These are phyloP conservation scores for Calameuta filiformis DNA, from an alignment of 2,888 invertebrate species.

Conservation along the genomic window DNA sequence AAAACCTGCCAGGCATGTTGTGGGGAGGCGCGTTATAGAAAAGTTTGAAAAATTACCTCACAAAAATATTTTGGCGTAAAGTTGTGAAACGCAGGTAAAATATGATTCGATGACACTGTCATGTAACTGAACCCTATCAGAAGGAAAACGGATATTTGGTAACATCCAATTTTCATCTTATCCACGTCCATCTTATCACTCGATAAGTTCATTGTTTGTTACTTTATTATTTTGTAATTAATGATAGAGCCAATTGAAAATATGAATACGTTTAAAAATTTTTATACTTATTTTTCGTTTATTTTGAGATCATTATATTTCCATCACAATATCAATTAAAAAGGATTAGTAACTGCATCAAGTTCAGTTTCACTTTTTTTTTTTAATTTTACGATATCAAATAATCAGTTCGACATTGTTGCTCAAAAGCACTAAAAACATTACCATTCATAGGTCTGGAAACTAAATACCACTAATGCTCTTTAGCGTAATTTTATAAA, in stretches of 20 bases:
- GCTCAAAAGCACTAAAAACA: neutral
- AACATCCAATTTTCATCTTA: slow-evolving; percentile 54
- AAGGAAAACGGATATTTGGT: slow-evolving; percentile 56
- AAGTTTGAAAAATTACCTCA: slow-evolving; percentile 48
- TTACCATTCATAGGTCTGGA: neutral
- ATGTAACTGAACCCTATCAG: slow-evolving; percentile 61
- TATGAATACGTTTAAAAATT: neutral
- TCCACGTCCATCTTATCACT: slow-evolving; percentile 48
- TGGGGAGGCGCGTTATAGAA: neutral
- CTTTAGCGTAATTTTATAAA: neutral
- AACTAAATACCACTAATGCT: neutral
- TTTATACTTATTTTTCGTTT: neutral
- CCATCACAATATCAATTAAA: neutral
- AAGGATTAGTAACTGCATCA: no score
- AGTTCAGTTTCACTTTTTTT: no score
- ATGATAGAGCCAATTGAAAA: neutral
- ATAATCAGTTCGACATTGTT: neutral
- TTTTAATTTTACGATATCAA: neutral
- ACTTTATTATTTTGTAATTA: neutral
- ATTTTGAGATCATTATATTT: neutral
- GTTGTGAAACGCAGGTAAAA: slow-evolving; percentile 60
- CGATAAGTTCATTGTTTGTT: neutral
- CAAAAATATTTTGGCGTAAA: slow-evolving; percentile 63
- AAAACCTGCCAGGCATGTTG: neutral
- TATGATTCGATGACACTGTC: slow-evolving; percentile 63